phyloP scores from a whole-genome alignment of 1,140 invertebrate genomes.

The Aporrectodea caliginosa region DNA sequence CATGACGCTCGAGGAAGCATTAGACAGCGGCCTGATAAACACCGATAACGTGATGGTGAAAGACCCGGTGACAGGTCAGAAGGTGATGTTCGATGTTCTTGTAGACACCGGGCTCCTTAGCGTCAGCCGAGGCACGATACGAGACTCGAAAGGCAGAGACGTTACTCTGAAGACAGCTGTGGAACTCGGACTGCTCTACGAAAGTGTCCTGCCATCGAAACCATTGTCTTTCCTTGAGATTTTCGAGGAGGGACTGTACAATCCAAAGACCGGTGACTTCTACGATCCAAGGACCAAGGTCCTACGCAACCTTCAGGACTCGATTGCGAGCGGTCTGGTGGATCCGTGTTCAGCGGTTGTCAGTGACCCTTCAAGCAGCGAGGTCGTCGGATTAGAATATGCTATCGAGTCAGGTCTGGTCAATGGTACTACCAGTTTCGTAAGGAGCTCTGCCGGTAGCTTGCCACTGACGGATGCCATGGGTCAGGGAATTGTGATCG shows the following conservation, averaged over 20 bases:
- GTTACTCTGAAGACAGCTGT: not conserved
- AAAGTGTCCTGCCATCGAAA: not conserved
- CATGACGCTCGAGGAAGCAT: conserved; percentile 53
- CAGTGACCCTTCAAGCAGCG: conserved; percentile 35
- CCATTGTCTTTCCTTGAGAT: conserved; percentile 28
- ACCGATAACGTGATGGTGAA: conserved; percentile 53
- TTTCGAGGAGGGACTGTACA: conserved; percentile 29
- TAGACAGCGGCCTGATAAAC: conserved; percentile 44
- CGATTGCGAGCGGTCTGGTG: conserved; percentile 71
- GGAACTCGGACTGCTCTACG: not conserved
- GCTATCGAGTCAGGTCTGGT: conserved; percentile 68
- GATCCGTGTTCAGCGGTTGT: conserved; percentile 31
- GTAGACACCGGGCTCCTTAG: conserved; percentile 69
- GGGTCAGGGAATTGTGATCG: conserved; percentile 29
- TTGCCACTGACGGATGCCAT: conserved; percentile 68
- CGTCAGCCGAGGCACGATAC: conserved; percentile 60
- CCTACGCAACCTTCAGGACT: conserved; percentile 76
- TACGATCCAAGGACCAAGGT: conserved; percentile 71
- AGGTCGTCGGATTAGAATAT: conserved; percentile 56
- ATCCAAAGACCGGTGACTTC: conserved; percentile 59
- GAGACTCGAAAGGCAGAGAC: not conserved
- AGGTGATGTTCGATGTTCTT: conserved; percentile 60
- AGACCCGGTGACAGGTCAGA: conserved; percentile 10
- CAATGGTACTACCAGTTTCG: conserved; percentile 67
- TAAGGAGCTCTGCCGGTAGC: conserved; percentile 72